Evolutionary conservation across 2,113 vertebrate species (phyloP), one percentile per base, ranked within the genome.

Genomic region (Semicossyphus pulcher): DNA sequence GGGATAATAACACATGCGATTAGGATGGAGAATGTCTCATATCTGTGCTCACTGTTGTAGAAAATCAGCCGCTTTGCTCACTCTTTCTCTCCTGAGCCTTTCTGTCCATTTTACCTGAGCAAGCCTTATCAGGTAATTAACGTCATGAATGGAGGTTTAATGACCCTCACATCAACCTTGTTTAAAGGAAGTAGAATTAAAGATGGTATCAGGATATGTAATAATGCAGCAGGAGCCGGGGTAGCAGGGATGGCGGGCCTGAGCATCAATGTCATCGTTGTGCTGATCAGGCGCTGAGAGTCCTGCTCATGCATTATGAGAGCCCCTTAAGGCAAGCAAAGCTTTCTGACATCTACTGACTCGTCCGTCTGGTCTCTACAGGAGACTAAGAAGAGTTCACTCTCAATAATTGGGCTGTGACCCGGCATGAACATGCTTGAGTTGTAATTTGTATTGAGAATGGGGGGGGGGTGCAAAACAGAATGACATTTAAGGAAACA

Each of bases 51-150:
- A 60, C 14, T 70, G 45, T 45, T 12, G 21, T 71, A 48, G 34
- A 54, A 84, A 86, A 74, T 75, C 60, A 36, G 41, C 53, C 16
- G 26, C 41, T 78, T 64, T 80, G 21, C 67, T 83, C 76, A 63
- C 26, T 49, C 47, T 58, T 75, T 44, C 51, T 60, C 64, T 16
- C 15, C 58, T 80, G 59, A 88, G 70, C 63, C 52, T 76, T 36
- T 51, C 68, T 65, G 83, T 82, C 86, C 72, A 78, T 90, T 74
- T 86, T 84, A 85, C 71, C 76, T 84, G 84, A 61, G 74, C 32
- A 61, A 68, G 52, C 70, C 91, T 93, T 93, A 93, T 92, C 87
- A 76, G 84, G 84, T 90, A 93, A 93, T 93, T 92, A 92, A 85
- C 49, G 70, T 62, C 70, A 78, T 91, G 87, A 93, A 93, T 87